phyloP scores from a whole-genome alignment of 2,888 invertebrate species.

The Pollenia angustigena region DNA sequence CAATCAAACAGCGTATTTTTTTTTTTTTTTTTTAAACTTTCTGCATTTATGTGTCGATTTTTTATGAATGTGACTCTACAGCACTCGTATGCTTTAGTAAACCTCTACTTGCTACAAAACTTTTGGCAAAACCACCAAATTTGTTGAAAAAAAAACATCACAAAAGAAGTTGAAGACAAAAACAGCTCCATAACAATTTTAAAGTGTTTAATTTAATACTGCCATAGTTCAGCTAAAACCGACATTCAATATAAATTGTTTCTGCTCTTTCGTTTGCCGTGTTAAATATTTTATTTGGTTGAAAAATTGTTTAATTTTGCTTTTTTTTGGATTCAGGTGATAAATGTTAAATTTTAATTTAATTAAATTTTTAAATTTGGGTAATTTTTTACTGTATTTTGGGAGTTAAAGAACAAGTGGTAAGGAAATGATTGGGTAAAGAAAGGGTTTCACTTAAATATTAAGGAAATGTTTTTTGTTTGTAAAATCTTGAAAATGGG shows the following conservation, averaged over 20 bases:
- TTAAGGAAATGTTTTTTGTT: background rate
- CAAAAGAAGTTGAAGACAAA: conserved; percentile 37
- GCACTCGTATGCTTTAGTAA: conserved; percentile 33
- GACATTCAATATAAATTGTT: conserved; percentile 68
- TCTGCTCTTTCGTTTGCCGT: conserved; percentile 44
- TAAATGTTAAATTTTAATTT: conserved; percentile 71
- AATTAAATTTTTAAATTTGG: conserved; percentile 72
- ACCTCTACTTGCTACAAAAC: conserved; percentile 43
- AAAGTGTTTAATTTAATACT: conserved; percentile 73
- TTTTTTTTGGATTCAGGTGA: conserved; percentile 43
- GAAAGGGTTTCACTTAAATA: background rate
- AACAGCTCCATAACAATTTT: conserved; percentile 49
- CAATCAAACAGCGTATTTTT: conserved; percentile 78
- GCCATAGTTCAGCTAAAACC: conserved; percentile 67
- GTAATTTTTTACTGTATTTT: conserved; percentile 65
- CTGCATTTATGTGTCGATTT: conserved; percentile 77
- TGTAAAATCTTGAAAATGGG: background rate
- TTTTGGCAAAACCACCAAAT: conserved; percentile 15
- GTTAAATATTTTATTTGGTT: conserved; percentile 53
- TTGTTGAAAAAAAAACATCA: conserved; percentile 44
- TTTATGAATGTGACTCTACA: conserved; percentile 68
- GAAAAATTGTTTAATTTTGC: conserved; percentile 38
- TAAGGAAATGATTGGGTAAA: background rate
- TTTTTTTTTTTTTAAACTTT: conserved; percentile 73
- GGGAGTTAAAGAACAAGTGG: conserved; percentile 24